These are phyloP conservation scores for Dione vanillae DNA, from an alignment of 2,888 invertebrate genomes.

Conservation along the genomic window DNA sequence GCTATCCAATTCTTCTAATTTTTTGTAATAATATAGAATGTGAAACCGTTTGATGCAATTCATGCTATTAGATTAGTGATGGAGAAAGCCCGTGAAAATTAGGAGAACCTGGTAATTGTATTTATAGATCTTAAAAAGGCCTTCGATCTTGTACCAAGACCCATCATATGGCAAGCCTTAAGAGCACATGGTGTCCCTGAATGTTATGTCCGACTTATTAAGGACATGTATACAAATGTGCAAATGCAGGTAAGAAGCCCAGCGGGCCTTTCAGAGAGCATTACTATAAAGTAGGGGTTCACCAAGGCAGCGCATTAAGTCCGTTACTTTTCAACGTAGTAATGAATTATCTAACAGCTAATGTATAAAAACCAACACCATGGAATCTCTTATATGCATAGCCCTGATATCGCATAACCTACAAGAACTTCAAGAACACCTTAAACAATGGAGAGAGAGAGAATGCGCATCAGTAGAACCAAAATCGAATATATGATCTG, in stretches of 20 bases:
- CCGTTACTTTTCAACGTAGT: constrained; percentile 34
- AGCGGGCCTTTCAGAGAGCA: constrained; percentile 18
- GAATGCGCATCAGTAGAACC: no score
- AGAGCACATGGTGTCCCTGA: constrained; percentile 7
- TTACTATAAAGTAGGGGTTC: constrained; percentile 31
- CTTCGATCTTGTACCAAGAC: constrained; percentile 10
- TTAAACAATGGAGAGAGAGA: no score
- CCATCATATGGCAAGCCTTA: no score
- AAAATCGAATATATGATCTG: no score
- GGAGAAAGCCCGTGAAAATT: constrained; percentile 14
- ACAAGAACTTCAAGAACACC: no score
- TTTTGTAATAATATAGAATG: no score
- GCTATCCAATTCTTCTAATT: no score
- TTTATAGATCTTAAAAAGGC: constrained; percentile 19
- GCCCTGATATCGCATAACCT: not conserved
- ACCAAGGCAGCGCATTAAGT: constrained; percentile 30
- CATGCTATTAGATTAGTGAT: constrained; percentile 13
- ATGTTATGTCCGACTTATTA: constrained; percentile 3
- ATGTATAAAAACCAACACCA: not conserved
- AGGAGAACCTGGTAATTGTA: no score
- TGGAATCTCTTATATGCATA: not conserved
- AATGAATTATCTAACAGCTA: constrained; percentile 19
- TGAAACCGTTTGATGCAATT: no score
- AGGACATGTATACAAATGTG: constrained; percentile 1
- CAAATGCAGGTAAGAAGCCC: constrained; percentile 27